Percentiles rank a stretch among this genome's conserved stretches.
phyloP scores from a whole-genome alignment of 2,888 invertebrate genomes.

The Dione juno region DNA sequence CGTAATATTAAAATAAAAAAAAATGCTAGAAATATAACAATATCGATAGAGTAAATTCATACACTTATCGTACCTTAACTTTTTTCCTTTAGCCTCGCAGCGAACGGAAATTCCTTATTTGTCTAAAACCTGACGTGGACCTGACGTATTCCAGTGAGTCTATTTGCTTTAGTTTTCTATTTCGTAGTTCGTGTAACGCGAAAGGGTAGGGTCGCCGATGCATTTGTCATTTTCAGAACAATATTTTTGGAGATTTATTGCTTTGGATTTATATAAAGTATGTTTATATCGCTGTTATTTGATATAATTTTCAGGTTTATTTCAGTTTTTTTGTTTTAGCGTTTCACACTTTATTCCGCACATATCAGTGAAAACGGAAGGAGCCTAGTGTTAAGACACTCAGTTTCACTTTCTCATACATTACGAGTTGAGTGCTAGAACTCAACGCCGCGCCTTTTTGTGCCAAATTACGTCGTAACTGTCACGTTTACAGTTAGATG shows the following conservation, averaged over 20 bases:
- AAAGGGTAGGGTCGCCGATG: constrained; percentile 59
- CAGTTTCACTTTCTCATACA: too few relatives aligned
- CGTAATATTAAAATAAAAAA: background rate
- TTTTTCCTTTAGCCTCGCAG: constrained; percentile 45
- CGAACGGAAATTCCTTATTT: constrained; percentile 72
- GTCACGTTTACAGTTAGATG: too few relatives aligned
- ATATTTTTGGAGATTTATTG: constrained; percentile 35
- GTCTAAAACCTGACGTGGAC: constrained; percentile 72
- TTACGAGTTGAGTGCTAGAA: too few relatives aligned
- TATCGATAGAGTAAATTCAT: constrained; percentile 28
- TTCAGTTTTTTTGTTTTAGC: too few relatives aligned
- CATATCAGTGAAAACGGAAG: too few relatives aligned
- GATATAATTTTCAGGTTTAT: background rate
- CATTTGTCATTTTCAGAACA: constrained; percentile 34
- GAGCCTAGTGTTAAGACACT: too few relatives aligned
- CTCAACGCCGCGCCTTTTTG: too few relatives aligned
- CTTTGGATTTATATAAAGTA: constrained; percentile 7
- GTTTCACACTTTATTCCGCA: too few relatives aligned
- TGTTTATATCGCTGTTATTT: constrained; percentile 18
- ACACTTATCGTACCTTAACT: constrained; percentile 16
- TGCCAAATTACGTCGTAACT: too few relatives aligned
- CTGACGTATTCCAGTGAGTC: constrained; percentile 62
- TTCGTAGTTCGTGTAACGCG: constrained; percentile 64
- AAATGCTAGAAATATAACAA: background rate
- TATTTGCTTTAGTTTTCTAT: constrained; percentile 70